Base-by-base conservation (phyloP, 2,888 invertebrate species). In the Chymomyza procnemis region DNA sequence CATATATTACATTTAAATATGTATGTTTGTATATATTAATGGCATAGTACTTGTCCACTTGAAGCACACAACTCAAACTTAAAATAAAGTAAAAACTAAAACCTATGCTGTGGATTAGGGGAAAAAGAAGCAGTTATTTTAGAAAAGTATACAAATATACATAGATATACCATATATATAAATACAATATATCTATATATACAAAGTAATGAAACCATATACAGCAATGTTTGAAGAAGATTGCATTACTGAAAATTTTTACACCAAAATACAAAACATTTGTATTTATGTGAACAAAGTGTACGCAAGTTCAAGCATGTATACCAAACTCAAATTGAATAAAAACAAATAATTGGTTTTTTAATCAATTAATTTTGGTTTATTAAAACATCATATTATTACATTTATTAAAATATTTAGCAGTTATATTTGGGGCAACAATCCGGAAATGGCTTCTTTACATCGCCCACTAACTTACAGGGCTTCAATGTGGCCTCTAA, bases 271-370 rank as follows among this genome's bases (percentile, higher is more conserved):
- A 12, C n/a, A 60, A 9, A 34, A 48, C 64, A 72, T 69, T 64
- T 67, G 60, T 59, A 68, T 57, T 8, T 64, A 56, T 64, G 60
- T 63, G 52, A 61, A 59, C 60, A 63, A 59, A 64, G 68, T 70
- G 68, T 66, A 65, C 64, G 4, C 41, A 30, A 26, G 83, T 78
- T 78, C 69, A 71, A 76, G 74, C 74, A 72, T 81, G 81, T 85
- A 85, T 85, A 81, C 81, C 84, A 78, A 78, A 80, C 76, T 74
- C 70, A 68, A 71, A 71, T 68, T 48, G 60, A 73, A 73, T 71
- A 62, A 71, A 66, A 71, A 71, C 66, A 66, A 70, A 58, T 62
- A 61, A 70, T 74, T 67, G 71, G 63, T 73, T 63, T 71, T 71
- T 73, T 61, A 72, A 61, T 16, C 41, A 5, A 16, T 2, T 1